Conservation (phyloP, 2,113 vertebrate genomes). For the Henicopernis longicauda region DNA sequence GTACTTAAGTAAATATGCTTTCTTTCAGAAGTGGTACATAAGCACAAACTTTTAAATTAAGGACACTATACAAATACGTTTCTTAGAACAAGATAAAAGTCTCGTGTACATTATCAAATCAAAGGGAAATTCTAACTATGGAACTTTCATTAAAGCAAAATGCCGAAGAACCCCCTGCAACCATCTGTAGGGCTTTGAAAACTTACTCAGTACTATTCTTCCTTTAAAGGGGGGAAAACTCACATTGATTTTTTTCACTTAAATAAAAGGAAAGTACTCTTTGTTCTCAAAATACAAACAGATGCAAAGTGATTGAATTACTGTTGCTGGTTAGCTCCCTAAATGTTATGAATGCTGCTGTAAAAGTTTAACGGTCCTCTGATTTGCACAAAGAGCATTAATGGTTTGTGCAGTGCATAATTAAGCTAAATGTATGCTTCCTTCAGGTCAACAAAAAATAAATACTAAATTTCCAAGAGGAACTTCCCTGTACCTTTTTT, state of each 20-base stretch:
- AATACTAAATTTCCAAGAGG: not conserved
- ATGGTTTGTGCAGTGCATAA: not conserved
- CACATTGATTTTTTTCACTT: not conserved
- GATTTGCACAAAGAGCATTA: not conserved
- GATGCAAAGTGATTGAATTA: not conserved
- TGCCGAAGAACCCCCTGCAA: rapidly evolving
- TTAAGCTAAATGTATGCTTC: not conserved
- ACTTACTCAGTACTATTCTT: not conserved
- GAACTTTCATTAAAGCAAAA: not conserved
- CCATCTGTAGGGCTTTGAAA: not conserved
- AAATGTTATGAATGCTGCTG: not conserved
- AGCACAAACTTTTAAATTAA: not conserved
- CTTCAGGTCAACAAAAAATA: not conserved
- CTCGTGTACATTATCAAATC: not conserved
- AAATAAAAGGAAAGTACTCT: not conserved
- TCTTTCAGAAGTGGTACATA: not conserved
- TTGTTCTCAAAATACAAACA: not conserved
- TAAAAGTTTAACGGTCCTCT: not conserved
- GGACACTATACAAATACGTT: not conserved
- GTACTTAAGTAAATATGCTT: not conserved
- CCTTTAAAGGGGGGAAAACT: not conserved
- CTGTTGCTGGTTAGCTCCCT: not conserved
- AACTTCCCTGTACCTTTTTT: not conserved
- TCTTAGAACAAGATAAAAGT: not conserved
- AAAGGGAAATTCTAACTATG: not conserved